Base-by-base conservation (phyloP, 2,797 vertebrate species). In the Gallinago solitaria region DNA sequence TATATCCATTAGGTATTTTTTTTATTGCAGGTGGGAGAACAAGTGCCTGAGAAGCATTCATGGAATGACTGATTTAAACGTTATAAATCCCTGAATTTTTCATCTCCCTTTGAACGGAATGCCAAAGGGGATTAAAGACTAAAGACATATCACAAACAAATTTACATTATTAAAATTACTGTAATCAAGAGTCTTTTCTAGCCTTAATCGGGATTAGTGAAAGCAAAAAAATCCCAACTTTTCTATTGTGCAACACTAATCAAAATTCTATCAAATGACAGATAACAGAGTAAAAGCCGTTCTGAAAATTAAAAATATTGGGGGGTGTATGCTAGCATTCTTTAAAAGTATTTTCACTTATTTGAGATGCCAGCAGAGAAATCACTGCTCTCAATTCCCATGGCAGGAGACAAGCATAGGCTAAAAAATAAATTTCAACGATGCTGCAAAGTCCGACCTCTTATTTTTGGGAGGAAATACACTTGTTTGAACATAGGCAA, bases 81-180 rank as follows among this genome's bases (percentile, higher is more conserved):
- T 32, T 79, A 69, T 56, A 98, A 98, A 98, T 91, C 97, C 95
- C 92, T 82, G 83, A 84, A n/a, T 84, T 88, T 93, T 93, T 92
- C 90, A 97, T 96, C 95, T 94, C 87, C 84, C 68, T 93, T 93
- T 87, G 90, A 97, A 96, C 9, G 59, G 93, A 95, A 97, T 61
- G 84, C 94, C 90, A 78, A 94, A 97, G 97, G 96, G 81, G 96
- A 98, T 98, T 98, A 98, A 87, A 94, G 96, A 85, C 82, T 96
- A 81, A 84, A 96, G 89, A 96, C 93, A 53, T 90, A 96, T 95
- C 97, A 96, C 87, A 96, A 96, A 95, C 91, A 95, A 98, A 97
- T 97, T 97, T 95, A 94, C 97, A 93, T 95, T 97, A 97, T 85
- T 82, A 96, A 97, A 97, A 97, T 96, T 94, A 96, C 95, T 97